Conservation (phyloP, 2,888 invertebrate species). For the Andrena fulva region DNA sequence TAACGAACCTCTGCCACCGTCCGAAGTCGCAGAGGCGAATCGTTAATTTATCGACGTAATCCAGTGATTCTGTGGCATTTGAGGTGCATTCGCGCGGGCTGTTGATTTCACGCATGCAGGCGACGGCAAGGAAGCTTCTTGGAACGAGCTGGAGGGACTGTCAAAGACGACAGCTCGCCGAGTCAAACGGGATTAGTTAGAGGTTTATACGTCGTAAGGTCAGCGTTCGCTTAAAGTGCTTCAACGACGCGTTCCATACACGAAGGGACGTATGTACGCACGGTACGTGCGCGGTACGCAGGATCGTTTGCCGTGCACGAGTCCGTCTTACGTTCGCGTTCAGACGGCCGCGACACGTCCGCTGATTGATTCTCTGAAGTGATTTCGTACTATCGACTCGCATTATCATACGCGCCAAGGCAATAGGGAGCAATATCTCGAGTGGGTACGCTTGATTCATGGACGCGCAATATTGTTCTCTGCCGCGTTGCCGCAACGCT, state of each 20-base stretch:
- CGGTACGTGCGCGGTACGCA: conserved; percentile 12
- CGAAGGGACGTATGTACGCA: background rate
- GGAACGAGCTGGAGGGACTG: conserved; percentile 66
- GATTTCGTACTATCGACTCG: conserved; percentile 66
- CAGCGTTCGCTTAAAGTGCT: conserved; percentile 59
- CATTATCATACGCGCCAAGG: conserved; percentile 60
- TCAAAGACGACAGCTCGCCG: conserved; percentile 65
- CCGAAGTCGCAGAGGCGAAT: background rate
- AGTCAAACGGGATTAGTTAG: conserved; percentile 68
- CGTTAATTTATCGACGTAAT: conserved; percentile 31
- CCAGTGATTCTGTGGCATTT: conserved; percentile 3
- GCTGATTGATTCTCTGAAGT: conserved; percentile 70
- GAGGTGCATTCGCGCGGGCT: background rate
- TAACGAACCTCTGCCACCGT: background rate
- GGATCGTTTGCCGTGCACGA: conserved; percentile 25
- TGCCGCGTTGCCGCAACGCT: conserved; percentile 54
- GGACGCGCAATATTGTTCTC: conserved; percentile 67
- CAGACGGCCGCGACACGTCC: conserved; percentile 53
- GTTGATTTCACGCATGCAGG: conserved; percentile 46
- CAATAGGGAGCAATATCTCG: conserved; percentile 62
- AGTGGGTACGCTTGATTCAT: conserved; percentile 66
- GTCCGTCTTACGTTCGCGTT: conserved; percentile 32
- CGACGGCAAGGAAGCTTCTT: conserved; percentile 54
- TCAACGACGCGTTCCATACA: conserved; percentile 33
- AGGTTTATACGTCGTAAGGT: conserved; percentile 53